phyloP scores from a whole-genome alignment of 2,113 vertebrate species.

The Oriolus oriolus region DNA sequence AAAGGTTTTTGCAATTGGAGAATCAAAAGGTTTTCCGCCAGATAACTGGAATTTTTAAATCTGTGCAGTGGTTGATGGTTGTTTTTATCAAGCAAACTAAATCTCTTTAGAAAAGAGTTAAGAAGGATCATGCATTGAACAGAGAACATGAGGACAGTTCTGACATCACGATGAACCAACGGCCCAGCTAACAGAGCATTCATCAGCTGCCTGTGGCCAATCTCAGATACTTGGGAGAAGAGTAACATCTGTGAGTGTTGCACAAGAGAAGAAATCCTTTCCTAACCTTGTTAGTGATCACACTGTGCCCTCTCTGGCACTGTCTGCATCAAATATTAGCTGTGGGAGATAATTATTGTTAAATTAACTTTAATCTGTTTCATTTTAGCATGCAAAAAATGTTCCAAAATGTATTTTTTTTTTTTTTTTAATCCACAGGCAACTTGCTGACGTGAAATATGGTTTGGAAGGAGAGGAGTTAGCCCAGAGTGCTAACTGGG shows the following conservation, averaged over 20 bases:
- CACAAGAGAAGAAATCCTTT: neutral
- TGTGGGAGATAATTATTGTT: neutral
- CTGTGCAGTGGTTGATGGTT: neutral
- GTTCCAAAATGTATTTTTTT: neutral
- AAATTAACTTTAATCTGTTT: neutral
- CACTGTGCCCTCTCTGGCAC: neutral
- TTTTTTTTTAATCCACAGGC: neutral
- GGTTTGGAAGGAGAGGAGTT: neutral
- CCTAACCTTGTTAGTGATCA: neutral
- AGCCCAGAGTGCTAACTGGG: neutral
- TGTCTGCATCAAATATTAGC: neutral
- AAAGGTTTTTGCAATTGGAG: neutral
- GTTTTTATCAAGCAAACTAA: neutral
- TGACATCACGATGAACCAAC: neutral
- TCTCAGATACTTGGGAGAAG: neutral
- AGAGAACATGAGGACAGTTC: neutral
- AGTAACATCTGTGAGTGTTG: neutral
- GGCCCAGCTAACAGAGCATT: neutral
- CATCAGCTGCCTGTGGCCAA: neutral
- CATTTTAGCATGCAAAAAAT: neutral
- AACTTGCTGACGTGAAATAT: neutral
- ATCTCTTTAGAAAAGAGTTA: neutral
- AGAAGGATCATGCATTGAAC: neutral
- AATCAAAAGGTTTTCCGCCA: neutral
- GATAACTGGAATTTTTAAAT: neutral